phyloP scores from a whole-genome alignment of 2,888 invertebrate genomes.

The Mantis religiosa region DNA sequence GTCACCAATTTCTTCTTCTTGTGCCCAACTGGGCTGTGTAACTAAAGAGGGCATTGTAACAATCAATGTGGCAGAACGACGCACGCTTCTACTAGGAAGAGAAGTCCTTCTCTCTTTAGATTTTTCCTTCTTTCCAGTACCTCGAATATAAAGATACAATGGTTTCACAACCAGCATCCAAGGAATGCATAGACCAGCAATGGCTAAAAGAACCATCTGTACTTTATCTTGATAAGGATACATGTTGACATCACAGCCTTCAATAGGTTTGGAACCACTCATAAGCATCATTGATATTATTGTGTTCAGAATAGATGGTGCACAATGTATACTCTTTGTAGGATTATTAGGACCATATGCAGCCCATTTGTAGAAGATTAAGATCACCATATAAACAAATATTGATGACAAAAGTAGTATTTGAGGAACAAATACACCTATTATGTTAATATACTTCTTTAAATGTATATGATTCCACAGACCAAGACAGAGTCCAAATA shows the following conservation, averaged over 20 bases:
- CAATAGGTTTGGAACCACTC: conserved; percentile 50
- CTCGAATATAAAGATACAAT: background rate
- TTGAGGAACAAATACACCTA: no score
- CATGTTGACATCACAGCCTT: conserved; percentile 54
- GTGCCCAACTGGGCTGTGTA: background rate
- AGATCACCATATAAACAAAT: conserved; percentile 56
- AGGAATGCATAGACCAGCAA: conserved; percentile 69
- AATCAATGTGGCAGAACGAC: background rate
- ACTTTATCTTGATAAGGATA: conserved; percentile 53
- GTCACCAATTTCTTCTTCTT: background rate
- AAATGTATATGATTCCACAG: background rate
- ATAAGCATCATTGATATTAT: conserved; percentile 76
- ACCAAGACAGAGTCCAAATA: conserved; percentile 65
- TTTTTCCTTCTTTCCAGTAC: no score
- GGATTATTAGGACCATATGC: conserved; percentile 49
- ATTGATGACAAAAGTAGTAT: conserved; percentile 50
- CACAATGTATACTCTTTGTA: conserved; percentile 52
- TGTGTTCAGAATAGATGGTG: conserved; percentile 74
- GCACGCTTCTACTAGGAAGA: background rate
- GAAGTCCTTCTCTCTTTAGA: no score
- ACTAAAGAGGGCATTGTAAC: background rate
- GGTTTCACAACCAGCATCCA: conserved; percentile 62
- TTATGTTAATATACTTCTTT: conserved; percentile 41
- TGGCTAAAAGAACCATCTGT: conserved; percentile 59
- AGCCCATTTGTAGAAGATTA: conserved; percentile 69